Evolutionary conservation across 2,888 invertebrate genomes (phyloP).

Genomic region (Papilio demoleus): DNA sequence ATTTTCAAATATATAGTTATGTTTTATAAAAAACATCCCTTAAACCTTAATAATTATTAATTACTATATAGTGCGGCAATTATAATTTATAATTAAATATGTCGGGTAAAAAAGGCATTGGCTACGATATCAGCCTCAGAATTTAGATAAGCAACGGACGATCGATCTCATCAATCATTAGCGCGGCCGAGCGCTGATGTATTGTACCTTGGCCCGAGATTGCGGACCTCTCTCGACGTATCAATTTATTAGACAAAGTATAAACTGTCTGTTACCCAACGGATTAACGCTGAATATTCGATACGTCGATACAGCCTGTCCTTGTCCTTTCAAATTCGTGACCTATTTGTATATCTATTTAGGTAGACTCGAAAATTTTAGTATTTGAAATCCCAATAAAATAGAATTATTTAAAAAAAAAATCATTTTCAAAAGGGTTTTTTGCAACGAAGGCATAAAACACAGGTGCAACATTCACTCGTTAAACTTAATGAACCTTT

Average conservation of each 20-base stretch:
- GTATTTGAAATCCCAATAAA: no score
- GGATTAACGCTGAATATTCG: slow-evolving; percentile 64
- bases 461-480: slow-evolving; percentile 23
- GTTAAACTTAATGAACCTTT: slow-evolving; percentile 33
- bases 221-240: slow-evolving; percentile 70
- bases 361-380: no score
- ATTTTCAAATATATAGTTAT: no score
- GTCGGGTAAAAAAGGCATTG: slow-evolving; percentile 11
- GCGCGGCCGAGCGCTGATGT: slow-evolving; percentile 63
- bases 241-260: slow-evolving; percentile 81
- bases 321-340: background rate
- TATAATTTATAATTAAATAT: no score
- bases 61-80: no score
- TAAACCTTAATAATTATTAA: no score
- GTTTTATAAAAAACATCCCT: no score
- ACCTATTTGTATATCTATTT: no score
- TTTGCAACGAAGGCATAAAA: background rate
- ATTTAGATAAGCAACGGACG: slow-evolving; percentile 57
- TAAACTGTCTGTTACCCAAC: slow-evolving; percentile 66
- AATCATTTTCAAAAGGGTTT: background rate
- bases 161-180: slow-evolving; percentile 75
- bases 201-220: slow-evolving; percentile 69
- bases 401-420: no score
- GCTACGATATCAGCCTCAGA: slow-evolving; percentile 45
- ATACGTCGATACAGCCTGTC: background rate